Evolutionary conservation across 1,140 invertebrate genomes (phyloP).

Genomic region (Cherax destructor): DNA sequence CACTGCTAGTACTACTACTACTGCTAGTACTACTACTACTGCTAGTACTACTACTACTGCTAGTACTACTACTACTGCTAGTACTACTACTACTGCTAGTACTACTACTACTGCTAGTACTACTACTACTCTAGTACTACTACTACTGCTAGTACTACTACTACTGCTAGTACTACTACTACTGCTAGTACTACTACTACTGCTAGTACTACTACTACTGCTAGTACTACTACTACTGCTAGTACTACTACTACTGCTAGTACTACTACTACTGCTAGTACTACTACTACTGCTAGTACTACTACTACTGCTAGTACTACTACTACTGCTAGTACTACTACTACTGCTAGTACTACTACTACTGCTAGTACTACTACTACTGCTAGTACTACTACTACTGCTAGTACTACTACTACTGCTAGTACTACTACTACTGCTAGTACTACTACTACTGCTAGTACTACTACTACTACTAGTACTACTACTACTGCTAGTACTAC

Average conservation of each 20-base stretch:
- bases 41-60: no score
- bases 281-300: no score
- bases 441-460: background rate
- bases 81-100: no score
- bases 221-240: no score
- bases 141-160: background rate
- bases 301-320: no score
- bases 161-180: background rate
- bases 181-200: background rate
- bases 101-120: background rate
- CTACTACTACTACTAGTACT: background rate
- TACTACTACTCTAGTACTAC: no score
- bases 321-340: no score
- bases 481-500: background rate
- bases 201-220: background rate
- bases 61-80: background rate
- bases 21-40: background rate
- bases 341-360: no score
- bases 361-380: background rate
- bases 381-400: background rate
- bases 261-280: no score
- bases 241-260: no score
- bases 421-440: background rate
- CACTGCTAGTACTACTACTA: background rate
- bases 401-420: background rate